These are phyloP conservation scores for Ennomos quercinarius DNA, from an alignment of 2,888 invertebrate genomes.

Conservation along the genomic window DNA sequence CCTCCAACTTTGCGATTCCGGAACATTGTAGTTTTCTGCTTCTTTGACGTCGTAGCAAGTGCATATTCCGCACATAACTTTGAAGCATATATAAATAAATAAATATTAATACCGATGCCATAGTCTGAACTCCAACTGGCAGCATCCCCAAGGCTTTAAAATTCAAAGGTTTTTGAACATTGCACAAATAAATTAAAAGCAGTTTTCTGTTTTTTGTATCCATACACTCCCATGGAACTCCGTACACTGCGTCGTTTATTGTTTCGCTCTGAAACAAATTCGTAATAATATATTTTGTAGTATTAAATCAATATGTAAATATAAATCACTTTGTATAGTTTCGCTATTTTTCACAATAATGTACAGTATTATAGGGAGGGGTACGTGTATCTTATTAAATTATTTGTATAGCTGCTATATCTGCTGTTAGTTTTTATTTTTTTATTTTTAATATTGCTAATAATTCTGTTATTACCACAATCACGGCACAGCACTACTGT, in stretches of 20 bases:
- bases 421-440: too few species aligned
- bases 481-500: too few species aligned
- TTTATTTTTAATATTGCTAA: too few species aligned
- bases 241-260: slow-evolving; percentile 50
- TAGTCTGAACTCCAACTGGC: slow-evolving; percentile 52
- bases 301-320: not conserved
- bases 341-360: too few species aligned
- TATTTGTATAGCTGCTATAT: too few species aligned
- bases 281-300: not conserved
- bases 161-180: slow-evolving; percentile 47
- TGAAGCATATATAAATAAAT: not conserved
- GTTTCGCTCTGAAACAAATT: slow-evolving; percentile 44
- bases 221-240: slow-evolving; percentile 57
- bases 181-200: slow-evolving; percentile 45
- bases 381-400: too few species aligned
- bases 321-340: not conserved
- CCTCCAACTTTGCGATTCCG: too few species aligned
- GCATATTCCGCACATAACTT: too few species aligned
- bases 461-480: too few species aligned
- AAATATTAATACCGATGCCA: slow-evolving; percentile 48
- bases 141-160: slow-evolving; percentile 50
- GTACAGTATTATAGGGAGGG: too few species aligned
- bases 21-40: too few species aligned
- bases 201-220: slow-evolving; percentile 42
- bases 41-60: too few species aligned